A percentile compares a stretch with the other conserved stretches of the same genome.
These are phyloP conservation scores for Platycnemis pennipes DNA, from an alignment of 2,888 invertebrate species.

Conservation along the genomic window DNA sequence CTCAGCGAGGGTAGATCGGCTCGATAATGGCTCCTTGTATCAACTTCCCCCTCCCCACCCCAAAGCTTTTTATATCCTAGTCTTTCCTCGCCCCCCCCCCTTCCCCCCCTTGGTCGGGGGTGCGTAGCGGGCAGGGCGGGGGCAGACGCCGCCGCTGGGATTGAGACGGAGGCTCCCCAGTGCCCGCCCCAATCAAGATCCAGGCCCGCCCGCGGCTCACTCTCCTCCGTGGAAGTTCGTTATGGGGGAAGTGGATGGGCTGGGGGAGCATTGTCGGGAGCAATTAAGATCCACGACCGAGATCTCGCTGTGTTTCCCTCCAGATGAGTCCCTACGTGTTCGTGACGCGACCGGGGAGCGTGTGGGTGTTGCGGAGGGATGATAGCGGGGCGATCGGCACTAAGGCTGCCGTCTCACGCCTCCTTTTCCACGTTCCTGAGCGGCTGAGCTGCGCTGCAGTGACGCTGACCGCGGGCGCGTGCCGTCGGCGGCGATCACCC, in stretches of 20 bases:
- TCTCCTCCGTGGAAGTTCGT: conserved; percentile 2
- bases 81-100: background rate
- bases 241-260: background rate
- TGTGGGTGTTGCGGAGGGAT: background rate
- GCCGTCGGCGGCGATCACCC: background rate
- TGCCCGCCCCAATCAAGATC: background rate
- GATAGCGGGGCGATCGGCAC: background rate
- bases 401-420: background rate
- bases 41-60: background rate
- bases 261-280: background rate
- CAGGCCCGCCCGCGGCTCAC: background rate
- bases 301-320: background rate
- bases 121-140: background rate
- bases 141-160: background rate
- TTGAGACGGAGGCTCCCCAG: background rate
- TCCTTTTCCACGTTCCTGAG: background rate
- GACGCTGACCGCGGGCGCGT: background rate
- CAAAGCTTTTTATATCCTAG: background rate
- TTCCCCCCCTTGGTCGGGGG: background rate
- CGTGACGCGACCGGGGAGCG: background rate
- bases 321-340: background rate
- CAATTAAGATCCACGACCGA: conserved; percentile 26
- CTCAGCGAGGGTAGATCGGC: background rate
- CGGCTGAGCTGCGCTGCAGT: background rate
- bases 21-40: background rate